phyloP scores from a whole-genome alignment of 2,888 invertebrate genomes.

The Sepioteuthis lessoniana region DNA sequence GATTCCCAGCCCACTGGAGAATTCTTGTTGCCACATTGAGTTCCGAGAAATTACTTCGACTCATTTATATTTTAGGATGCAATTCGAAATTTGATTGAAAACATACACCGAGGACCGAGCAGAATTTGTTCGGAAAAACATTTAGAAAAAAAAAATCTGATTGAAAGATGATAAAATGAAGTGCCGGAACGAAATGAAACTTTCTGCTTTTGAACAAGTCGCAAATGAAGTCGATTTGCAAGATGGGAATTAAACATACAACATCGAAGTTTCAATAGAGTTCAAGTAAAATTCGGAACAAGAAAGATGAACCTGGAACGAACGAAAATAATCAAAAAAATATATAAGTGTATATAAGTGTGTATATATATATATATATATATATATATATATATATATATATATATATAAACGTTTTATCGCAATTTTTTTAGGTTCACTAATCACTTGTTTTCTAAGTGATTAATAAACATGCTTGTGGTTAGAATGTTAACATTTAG shows the following conservation, averaged over 20 bases:
- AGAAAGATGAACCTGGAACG: neutral
- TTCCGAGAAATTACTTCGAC: neutral
- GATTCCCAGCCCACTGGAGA: neutral
- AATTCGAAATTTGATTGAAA: slow-evolving; percentile 15
- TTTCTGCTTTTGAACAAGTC: neutral
- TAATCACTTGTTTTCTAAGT: no score
- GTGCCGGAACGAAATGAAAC: neutral
- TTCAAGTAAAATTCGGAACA: neutral
- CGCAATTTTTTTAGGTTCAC: neutral
- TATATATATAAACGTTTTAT: no score
- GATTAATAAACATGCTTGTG: no score
- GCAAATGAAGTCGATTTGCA: neutral
- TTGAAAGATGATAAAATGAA: neutral
- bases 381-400: no score
- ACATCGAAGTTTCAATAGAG: neutral
- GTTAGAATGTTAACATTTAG: no score
- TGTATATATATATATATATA: no score
- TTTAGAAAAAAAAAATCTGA: neutral
- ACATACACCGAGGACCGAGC: neutral
- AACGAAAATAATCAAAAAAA: neutral
- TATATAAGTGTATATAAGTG: neutral
- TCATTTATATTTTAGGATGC: neutral
- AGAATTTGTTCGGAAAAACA: neutral
- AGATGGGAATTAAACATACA: neutral
- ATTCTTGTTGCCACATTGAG: neutral